Conservation (phyloP, 1,140 invertebrate species). For the Aphaenogaster ashmeadi region DNA sequence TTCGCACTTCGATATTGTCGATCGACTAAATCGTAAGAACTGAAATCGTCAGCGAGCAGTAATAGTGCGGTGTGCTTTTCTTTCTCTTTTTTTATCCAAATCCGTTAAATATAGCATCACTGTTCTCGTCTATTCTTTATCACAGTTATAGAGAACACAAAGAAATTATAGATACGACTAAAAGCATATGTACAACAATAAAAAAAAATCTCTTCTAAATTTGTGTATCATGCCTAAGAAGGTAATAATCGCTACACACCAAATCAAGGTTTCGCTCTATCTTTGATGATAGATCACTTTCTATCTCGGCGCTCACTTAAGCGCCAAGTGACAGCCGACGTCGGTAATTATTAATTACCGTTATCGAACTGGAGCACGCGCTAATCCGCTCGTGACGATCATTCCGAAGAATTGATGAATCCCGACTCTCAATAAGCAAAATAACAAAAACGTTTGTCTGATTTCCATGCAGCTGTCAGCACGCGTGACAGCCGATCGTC, state of each 20-base stretch:
- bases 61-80: slow-evolving; percentile 1
- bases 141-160: not conserved
- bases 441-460: slow-evolving; percentile 76
- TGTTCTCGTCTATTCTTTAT: slow-evolving; percentile 8
- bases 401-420: slow-evolving; percentile 65
- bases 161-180: not conserved
- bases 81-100: not conserved
- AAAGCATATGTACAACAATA: not conserved
- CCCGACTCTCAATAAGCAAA: slow-evolving; percentile 49
- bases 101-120: not conserved
- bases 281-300: slow-evolving; percentile 4
- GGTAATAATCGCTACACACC: not conserved
- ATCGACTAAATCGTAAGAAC: slow-evolving; percentile 42
- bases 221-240: not conserved
- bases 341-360: slow-evolving; percentile 43
- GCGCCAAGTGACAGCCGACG: not conserved
- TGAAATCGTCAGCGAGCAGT: slow-evolving; percentile 55
- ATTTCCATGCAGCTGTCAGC: slow-evolving; percentile 84
- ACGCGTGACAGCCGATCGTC: slow-evolving; percentile 79
- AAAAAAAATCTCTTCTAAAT: slow-evolving; percentile 27
- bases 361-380: slow-evolving; percentile 47
- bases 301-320: slow-evolving; percentile 5
- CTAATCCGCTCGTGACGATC: slow-evolving; percentile 71
- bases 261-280: not conserved
- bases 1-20: slow-evolving; percentile 24